Evolutionary conservation across 2,797 vertebrate genomes (phyloP).

Genomic region (Anguilla anguilla): DNA sequence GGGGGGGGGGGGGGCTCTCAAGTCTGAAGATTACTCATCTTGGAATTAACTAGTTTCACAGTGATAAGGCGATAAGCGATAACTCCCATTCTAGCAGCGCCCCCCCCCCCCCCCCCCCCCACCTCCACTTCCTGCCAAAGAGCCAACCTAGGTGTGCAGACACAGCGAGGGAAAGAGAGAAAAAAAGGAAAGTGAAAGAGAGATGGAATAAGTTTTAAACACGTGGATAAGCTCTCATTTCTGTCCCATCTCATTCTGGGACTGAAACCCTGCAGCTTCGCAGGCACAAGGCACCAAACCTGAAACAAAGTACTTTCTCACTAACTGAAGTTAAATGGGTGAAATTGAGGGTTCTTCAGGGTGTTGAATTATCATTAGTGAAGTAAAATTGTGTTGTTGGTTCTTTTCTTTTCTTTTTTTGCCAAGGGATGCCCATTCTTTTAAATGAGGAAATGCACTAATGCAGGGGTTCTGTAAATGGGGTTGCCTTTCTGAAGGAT

Average conservation of each 20-base stretch:
- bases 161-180: neutral
- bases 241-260: neutral
- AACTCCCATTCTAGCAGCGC: conserved; percentile 10
- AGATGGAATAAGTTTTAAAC: neutral
- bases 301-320: neutral
- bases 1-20: neutral
- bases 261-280: neutral
- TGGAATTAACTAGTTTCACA: neutral
- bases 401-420: too few relatives aligned
- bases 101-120: neutral
- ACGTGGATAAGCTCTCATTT: conserved; percentile 7
- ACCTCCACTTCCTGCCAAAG: neutral
- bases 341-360: neutral
- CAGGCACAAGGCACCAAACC: neutral
- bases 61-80: neutral
- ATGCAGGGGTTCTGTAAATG: neutral
- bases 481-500: neutral
- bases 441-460: neutral
- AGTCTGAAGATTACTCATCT: neutral
- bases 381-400: too few relatives aligned
- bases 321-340: neutral
- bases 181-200: conserved; percentile 26
- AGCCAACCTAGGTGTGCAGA: neutral
- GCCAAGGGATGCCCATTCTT: neutral
- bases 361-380: neutral